A percentile compares a stretch with the other conserved stretches of the same genome.
phyloP scores from a whole-genome alignment of 2,888 invertebrate species.

The Penaeus monodon region DNA sequence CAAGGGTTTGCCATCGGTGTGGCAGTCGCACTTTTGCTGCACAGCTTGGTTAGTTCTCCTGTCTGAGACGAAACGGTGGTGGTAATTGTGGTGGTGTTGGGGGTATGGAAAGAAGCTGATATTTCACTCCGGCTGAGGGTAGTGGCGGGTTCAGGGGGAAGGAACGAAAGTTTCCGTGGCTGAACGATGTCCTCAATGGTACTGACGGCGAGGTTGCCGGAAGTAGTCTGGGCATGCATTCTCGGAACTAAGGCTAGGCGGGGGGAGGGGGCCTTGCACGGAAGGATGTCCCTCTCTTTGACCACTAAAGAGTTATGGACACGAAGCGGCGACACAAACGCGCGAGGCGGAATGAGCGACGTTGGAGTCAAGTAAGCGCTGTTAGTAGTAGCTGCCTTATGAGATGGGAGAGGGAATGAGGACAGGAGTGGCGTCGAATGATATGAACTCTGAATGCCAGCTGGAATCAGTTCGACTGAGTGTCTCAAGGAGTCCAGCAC shows the following conservation, averaged over 20 bases:
- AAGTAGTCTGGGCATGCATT: constrained; percentile 48
- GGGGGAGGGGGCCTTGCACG: too few relatives aligned
- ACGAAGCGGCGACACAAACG: too few relatives aligned
- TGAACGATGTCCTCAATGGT: constrained; percentile 19
- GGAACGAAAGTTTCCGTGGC: neutral
- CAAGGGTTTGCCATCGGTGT: neutral
- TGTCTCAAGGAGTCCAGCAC: neutral
- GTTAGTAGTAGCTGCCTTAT: too few relatives aligned
- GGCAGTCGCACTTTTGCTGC: neutral
- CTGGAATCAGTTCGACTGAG: neutral
- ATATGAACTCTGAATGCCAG: too few relatives aligned
- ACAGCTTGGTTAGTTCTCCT: neutral
- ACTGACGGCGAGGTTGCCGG: constrained; percentile 25
- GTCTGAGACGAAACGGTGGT: neutral
- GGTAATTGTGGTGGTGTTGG: neutral
- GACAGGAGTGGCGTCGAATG: too few relatives aligned
- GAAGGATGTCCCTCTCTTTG: too few relatives aligned
- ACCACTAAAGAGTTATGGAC: too few relatives aligned
- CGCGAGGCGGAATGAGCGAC: too few relatives aligned
- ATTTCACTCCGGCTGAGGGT: neutral
- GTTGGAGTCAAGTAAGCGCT: too few relatives aligned
- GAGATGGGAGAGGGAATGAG: too few relatives aligned
- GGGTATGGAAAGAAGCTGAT: neutral
- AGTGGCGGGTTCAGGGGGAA: neutral
- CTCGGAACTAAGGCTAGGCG: neutral